Evolutionary conservation across 1,140 invertebrate species (phyloP).

Genomic region (Hesperophylax magnus): DNA sequence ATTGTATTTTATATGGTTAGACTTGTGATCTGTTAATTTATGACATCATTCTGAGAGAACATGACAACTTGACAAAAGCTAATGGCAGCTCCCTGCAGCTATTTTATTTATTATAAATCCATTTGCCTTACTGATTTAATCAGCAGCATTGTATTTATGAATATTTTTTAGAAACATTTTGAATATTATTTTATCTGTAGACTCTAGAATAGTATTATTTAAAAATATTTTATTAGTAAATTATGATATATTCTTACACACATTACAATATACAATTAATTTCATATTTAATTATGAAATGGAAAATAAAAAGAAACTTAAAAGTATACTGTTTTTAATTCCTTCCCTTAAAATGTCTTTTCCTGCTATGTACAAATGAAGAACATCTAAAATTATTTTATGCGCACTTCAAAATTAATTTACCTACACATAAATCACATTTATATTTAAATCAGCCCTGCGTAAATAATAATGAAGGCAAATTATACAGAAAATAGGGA

Average conservation of each 20-base stretch:
- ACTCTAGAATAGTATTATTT: conserved; percentile 36
- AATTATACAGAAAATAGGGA: too few species aligned
- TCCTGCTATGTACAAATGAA: background rate
- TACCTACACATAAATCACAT: too few species aligned
- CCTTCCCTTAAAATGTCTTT: background rate
- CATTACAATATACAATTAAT: conserved; percentile 29
- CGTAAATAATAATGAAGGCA: background rate
- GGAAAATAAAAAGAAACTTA: conserved; percentile 7
- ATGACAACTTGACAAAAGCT: conserved; percentile 22
- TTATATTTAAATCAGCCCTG: too few species aligned
- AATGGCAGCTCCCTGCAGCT: conserved; percentile 42
- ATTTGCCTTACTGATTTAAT: conserved; percentile 34
- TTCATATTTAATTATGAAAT: conserved; percentile 34
- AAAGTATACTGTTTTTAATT: background rate
- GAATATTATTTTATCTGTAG: conserved; percentile 34
- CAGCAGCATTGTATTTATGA: conserved; percentile 37
- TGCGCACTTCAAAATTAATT: too few species aligned
- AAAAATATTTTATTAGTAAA: conserved; percentile 54
- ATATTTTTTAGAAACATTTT: conserved; percentile 42
- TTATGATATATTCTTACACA: conserved; percentile 41
- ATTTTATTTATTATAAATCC: conserved; percentile 20
- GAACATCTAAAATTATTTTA: too few species aligned
- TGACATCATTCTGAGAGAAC: conserved; percentile 19
- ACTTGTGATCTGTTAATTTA: conserved; percentile 35
- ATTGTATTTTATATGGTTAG: conserved; percentile 38